phyloP scores from a whole-genome alignment of 2,797 vertebrate genomes.

The Capromys pilorides region DNA sequence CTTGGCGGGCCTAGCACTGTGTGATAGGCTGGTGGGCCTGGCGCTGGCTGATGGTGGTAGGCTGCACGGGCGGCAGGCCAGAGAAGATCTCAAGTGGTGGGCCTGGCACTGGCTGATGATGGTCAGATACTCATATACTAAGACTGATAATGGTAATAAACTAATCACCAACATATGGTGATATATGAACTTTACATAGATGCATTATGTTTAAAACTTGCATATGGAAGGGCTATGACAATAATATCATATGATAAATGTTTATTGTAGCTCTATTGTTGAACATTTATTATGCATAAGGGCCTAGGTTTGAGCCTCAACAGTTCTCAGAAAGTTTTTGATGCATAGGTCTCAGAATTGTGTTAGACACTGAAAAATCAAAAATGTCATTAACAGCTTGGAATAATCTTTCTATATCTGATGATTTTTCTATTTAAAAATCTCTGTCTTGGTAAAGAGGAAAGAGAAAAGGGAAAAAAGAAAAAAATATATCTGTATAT shows the following conservation, averaged over 20 bases:
- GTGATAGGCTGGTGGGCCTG: too few relatives aligned
- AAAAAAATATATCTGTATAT: too few relatives aligned
- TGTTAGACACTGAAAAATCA: not conserved
- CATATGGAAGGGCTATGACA: not conserved
- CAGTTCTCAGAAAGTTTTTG: not conserved
- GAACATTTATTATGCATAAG: not conserved
- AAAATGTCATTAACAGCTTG: not conserved
- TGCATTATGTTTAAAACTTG: not conserved
- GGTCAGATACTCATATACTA: not conserved
- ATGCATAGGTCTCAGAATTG: not conserved
- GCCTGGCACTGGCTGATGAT: too few relatives aligned
- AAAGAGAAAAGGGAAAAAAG: too few relatives aligned
- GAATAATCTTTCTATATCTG: not conserved
- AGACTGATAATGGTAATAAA: not conserved
- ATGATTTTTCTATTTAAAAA: not conserved
- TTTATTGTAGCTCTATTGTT: not conserved
- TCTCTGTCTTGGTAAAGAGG: not conserved
- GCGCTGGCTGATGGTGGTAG: too few relatives aligned
- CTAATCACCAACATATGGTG: not conserved
- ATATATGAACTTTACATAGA: not conserved
- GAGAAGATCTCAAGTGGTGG: too few relatives aligned
- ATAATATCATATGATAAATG: not conserved
- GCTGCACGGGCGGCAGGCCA: too few relatives aligned
- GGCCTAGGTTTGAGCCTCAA: not conserved
- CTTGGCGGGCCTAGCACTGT: too few relatives aligned